Evolutionary conservation across 1,140 invertebrate species (phyloP).

Genomic region (Anadara kagoshimensis): DNA sequence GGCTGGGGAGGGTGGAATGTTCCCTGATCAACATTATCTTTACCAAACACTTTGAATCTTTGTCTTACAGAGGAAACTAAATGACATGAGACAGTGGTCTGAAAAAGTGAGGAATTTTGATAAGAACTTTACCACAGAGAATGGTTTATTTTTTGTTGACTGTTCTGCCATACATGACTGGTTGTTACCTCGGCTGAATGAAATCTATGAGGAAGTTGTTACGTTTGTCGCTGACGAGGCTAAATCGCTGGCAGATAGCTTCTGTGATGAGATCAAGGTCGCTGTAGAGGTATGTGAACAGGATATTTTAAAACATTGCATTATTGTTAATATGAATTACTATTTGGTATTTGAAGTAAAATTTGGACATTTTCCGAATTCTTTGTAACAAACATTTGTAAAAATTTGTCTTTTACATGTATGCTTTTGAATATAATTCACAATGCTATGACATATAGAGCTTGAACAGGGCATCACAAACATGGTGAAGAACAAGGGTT

Average conservation of each 20-base stretch:
- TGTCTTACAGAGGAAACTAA: constrained; percentile 69
- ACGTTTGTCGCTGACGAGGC: constrained; percentile 68
- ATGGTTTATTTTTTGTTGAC: constrained; percentile 69
- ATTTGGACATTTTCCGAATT: background rate
- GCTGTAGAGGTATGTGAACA: constrained; percentile 57
- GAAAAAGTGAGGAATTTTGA: constrained; percentile 71
- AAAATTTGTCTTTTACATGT: too few species aligned
- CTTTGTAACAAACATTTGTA: too few species aligned
- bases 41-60: background rate
- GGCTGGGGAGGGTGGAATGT: too few species aligned
- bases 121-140: constrained; percentile 63
- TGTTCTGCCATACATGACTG: constrained; percentile 65
- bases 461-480: too few species aligned
- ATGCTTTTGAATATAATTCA: too few species aligned
- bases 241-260: constrained; percentile 54
- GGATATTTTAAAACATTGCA: background rate
- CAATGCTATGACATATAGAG: too few species aligned
- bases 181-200: constrained; percentile 65
- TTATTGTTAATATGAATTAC: background rate
- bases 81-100: constrained; percentile 66
- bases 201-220: constrained; percentile 69
- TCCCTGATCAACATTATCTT: too few species aligned
- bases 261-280: constrained; percentile 66
- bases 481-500: too few species aligned
- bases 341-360: background rate